These are phyloP conservation scores for Alsophila aescularia DNA, from an alignment of 2,888 invertebrate species.

Conservation along the genomic window DNA sequence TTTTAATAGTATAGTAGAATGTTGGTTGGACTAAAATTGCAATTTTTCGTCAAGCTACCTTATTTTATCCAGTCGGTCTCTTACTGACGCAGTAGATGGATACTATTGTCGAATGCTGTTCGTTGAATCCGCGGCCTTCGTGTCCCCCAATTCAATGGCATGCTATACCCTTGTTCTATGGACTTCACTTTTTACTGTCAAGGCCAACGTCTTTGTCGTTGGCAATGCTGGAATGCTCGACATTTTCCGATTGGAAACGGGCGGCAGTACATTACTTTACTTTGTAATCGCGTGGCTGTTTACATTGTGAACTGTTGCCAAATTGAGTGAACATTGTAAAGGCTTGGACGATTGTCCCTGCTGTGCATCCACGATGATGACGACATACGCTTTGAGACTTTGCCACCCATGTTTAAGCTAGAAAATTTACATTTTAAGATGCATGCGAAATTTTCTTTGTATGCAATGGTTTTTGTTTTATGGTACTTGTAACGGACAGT, in stretches of 20 bases:
- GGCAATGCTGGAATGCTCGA: slow-evolving; percentile 46
- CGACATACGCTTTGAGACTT: slow-evolving; percentile 1
- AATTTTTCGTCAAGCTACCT: no score
- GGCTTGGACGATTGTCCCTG: neutral
- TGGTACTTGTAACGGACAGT: slow-evolving; percentile 4
- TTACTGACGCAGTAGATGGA: no score
- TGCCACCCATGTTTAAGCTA: slow-evolving; percentile 33
- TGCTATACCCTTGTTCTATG: slow-evolving; percentile 63
- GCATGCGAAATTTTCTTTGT: slow-evolving; percentile 18
- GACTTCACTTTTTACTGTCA: slow-evolving; percentile 65
- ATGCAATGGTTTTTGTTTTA: slow-evolving; percentile 13
- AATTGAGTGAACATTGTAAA: neutral
- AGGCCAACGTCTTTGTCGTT: slow-evolving; percentile 62
- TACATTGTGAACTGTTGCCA: neutral
- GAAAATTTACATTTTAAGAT: slow-evolving; percentile 16
- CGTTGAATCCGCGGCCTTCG: slow-evolving; percentile 79
- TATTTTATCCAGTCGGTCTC: no score
- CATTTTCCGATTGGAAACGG: slow-evolving; percentile 35
- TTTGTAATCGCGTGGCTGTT: neutral
- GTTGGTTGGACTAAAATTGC: no score
- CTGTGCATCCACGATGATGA: slow-evolving; percentile 6
- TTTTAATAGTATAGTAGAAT: slow-evolving; percentile 15
- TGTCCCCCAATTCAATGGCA: slow-evolving; percentile 70
- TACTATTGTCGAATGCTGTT: slow-evolving; percentile 72
- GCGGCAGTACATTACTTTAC: no score